Conservation (phyloP, 2,797 vertebrate genomes). For the Pangasius krempfi region DNA sequence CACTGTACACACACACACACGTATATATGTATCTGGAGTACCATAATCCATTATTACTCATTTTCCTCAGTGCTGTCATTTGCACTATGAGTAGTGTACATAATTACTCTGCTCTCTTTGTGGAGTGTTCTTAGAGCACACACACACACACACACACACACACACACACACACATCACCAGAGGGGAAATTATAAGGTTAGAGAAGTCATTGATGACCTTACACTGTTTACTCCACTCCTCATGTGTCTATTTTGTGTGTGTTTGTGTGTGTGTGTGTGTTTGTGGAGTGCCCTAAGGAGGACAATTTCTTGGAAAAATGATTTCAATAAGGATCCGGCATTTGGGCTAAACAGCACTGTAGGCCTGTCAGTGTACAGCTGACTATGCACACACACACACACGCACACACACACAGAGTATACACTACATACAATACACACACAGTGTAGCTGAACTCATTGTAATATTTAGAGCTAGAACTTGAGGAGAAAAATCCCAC, state of each 20-base stretch:
- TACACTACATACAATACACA: background rate
- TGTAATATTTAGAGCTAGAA: background rate
- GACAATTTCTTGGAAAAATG: background rate
- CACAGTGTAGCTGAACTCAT: background rate
- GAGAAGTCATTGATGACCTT: constrained; percentile 2
- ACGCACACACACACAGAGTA: background rate
- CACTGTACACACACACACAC: background rate
- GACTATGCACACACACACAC: background rate
- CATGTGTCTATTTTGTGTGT: background rate
- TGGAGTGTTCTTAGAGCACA: background rate
- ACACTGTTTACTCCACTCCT: background rate
- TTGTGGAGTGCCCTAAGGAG: background rate
- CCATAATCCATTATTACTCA: background rate
- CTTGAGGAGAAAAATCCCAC: background rate
- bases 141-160: constrained; percentile 3
- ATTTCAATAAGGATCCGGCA: background rate
- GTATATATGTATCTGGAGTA: background rate
- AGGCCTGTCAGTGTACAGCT: background rate
- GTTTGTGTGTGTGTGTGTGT: background rate
- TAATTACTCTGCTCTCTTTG: background rate
- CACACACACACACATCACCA: background rate
- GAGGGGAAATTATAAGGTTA: background rate
- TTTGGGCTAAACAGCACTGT: background rate
- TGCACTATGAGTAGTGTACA: background rate
- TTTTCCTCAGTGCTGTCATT: background rate